Evolutionary conservation across 2,888 invertebrate species (phyloP).

Genomic region (Sussaba pulchella): DNA sequence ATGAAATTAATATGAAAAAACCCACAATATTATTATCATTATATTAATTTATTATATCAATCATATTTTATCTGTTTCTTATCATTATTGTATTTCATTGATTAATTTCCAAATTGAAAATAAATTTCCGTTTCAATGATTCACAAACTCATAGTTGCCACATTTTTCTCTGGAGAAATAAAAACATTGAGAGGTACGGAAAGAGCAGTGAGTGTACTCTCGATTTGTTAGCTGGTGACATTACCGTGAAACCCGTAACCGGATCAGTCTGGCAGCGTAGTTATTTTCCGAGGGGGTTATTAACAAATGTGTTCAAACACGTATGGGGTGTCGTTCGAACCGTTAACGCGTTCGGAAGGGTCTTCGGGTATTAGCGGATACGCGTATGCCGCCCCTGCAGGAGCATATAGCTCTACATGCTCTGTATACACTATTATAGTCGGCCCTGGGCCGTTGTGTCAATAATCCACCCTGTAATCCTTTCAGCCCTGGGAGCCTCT

Average conservation of each 20-base stretch:
- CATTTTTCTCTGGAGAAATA: too few species aligned
- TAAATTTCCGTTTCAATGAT: too few species aligned
- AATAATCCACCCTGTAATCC: conserved; percentile 74
- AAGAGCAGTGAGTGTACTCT: conserved; percentile 6
- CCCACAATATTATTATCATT: too few species aligned
- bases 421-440: conserved; percentile 36
- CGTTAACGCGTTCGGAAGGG: conserved; percentile 65
- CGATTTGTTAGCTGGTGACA: conserved; percentile 50
- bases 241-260: conserved; percentile 52
- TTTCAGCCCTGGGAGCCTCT: conserved; percentile 72
- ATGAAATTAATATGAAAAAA: too few species aligned
- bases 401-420: conserved; percentile 22
- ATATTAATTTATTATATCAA: too few species aligned
- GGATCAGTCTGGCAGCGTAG: conserved; percentile 52
- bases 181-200: too few species aligned
- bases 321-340: conserved; percentile 81
- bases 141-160: too few species aligned
- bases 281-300: conserved; percentile 76
- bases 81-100: too few species aligned
- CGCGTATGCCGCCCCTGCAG: conserved; percentile 21
- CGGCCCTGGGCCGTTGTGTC: conserved; percentile 58
- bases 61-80: too few species aligned
- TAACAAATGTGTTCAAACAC: conserved; percentile 84
- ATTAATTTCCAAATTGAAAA: too few species aligned
- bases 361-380: conserved; percentile 48